Evolutionary conservation across 2,797 vertebrate species (phyloP), one percentile per base, ranked within the genome.

Genomic region (Phalanger gymnotis): DNA sequence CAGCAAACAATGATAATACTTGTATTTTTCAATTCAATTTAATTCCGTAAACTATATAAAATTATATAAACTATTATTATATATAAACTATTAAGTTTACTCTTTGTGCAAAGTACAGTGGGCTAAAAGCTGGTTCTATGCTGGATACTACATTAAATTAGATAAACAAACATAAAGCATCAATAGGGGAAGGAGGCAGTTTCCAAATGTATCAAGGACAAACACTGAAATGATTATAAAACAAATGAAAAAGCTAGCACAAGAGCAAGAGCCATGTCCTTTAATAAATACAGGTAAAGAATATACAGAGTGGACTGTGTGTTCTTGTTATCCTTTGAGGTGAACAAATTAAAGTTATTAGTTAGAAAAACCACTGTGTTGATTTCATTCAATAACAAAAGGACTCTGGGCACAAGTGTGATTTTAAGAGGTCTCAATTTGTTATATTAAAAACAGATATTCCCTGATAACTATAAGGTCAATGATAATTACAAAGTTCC

Each of bases 191-290:
- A 40, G 19, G n/a, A 2, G 1, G 34, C 1, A 1, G 16, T 34
- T 34, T 66, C 7, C 34, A n/a, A 5, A 19, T n/a, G 11, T 73
- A 22, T 40, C 22, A 73, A 73, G 40, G 73, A 58, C 14, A 95
- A 94, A 93, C 34, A 92, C 16, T 93, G 10, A 96, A 27, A 93
- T 2, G 94, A 92, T 9, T 57, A 93, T 47, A 31, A 53, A 95
- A 53, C 53, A 96, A 66, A 31, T n/a, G 27, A 19, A 92, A 30
- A 96, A 28, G 66, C 16, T n/a, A 56, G 92, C 16, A 58, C 5
- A 94, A 94, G 5, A 95, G 16, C 13, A 96, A 94, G 94, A 91
- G 10, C 91, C 58, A 94, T 91, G 51, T 90, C 53, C 61, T 73
- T 73, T 73, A 19, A 73, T 73, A 73, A 73, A 73, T 40, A 73